Percentiles rank a stretch among this genome's conserved stretches.
phyloP scores from a whole-genome alignment of 1,140 invertebrate species.

The Pogonomyrmex barbatus region DNA sequence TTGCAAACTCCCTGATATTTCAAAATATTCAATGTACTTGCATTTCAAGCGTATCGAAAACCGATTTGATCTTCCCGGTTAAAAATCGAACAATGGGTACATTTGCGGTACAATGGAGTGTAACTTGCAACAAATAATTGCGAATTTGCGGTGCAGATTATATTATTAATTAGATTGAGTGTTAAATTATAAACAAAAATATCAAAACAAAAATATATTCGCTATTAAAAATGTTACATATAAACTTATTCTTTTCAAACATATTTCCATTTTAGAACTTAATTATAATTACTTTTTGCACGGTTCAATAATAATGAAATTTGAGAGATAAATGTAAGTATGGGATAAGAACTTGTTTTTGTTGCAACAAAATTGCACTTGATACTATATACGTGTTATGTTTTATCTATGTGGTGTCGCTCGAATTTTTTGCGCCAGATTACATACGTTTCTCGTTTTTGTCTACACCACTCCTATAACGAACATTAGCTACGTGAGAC shows the following conservation, averaged over 20 bases:
- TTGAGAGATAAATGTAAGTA: background rate
- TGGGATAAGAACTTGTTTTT: background rate
- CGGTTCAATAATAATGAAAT: background rate
- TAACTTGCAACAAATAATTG: background rate
- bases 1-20: background rate
- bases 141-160: background rate
- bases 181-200: background rate
- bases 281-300: background rate
- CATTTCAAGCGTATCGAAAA: constrained; percentile 36
- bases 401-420: background rate
- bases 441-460: background rate
- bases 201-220: too few species aligned
- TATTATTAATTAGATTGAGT: background rate
- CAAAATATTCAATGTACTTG: background rate
- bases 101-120: background rate
- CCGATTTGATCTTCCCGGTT: constrained; percentile 13
- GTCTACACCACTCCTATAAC: background rate
- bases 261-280: background rate
- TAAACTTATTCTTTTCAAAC: too few species aligned
- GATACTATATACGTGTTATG: background rate
- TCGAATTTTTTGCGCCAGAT: background rate
- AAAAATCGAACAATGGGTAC: background rate
- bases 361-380: background rate
- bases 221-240: too few species aligned
- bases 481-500: constrained; percentile 21